Percentiles rank a stretch among this genome's conserved stretches.
Evolutionary conservation across 1,140 invertebrate genomes (phyloP).

Genomic region (Drosophila ohnishii): DNA sequence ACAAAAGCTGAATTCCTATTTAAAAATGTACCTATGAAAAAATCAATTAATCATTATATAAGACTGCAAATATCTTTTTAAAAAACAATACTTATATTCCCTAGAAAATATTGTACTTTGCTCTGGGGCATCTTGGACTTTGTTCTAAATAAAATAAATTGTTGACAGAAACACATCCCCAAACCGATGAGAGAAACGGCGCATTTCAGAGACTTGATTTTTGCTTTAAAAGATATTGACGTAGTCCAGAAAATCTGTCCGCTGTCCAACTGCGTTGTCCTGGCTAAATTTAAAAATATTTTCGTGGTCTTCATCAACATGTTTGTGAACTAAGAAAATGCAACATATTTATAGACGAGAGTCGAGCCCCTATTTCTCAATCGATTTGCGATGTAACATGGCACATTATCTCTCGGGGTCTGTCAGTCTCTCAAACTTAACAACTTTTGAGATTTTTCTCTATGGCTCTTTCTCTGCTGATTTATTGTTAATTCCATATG

Average conservation of each 20-base stretch:
- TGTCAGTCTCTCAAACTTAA: neutral
- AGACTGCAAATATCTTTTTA: neutral
- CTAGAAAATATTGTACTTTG: slow-evolving; percentile 41
- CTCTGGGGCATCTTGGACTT: slow-evolving; percentile 55
- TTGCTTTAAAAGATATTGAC: slow-evolving; percentile 35
- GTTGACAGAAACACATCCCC: slow-evolving; percentile 51
- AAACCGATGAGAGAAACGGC: slow-evolving; percentile 26
- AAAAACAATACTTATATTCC: neutral
- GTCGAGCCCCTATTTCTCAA: slow-evolving; percentile 50
- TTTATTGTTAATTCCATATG: slow-evolving; percentile 50
- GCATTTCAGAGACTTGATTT: slow-evolving; percentile 32
- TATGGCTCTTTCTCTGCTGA: slow-evolving; percentile 13
- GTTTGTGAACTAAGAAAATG: slow-evolving; percentile 10
- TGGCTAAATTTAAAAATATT: slow-evolving; percentile 34
- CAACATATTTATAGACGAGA: slow-evolving; percentile 27
- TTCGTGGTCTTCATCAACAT: neutral
- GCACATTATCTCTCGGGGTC: slow-evolving; percentile 13
- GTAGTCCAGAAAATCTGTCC: slow-evolving; percentile 35
- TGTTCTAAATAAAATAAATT: slow-evolving; percentile 60
- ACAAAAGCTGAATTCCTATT: too few species aligned
- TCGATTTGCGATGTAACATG: slow-evolving; percentile 18
- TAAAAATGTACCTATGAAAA: neutral
- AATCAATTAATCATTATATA: slow-evolving; percentile 2
- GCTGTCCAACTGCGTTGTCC: slow-evolving; percentile 17
- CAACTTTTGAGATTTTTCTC: neutral